Evolutionary conservation across 2,888 invertebrate genomes (phyloP), one percentile per base, ranked within the genome.

Genomic region (Chalcis sispes): DNA sequence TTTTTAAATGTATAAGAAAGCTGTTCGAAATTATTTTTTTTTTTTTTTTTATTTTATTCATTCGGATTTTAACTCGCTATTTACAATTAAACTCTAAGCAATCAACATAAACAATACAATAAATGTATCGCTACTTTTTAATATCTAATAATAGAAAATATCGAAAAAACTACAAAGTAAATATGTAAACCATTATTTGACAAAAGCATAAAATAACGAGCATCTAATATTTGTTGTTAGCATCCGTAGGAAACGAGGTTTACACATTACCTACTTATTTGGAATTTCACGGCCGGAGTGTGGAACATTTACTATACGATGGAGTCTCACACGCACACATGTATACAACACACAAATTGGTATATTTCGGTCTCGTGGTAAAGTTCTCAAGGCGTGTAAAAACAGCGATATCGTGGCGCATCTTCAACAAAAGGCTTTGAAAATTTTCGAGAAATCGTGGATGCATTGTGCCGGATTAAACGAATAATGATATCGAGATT

Each of bases 261-360:
- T 69, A 74, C 32, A 56, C 64, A 75, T 75, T 75, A 67, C 74
- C 74, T 70, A 75, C 74, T 75, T 75, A 75, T 75, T 70, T 64
- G 69, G 69, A 75, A 75, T 75, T 75, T 75, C 74, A 70, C 64
- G 36, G 62, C 52, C 59, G 58, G 25, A 2, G 23, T 65, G 64
- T 48, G 25, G 56, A 42, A 64, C 64, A 64, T 64, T 56, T 72
- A 56, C 72, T 36, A 36, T n/a, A 27, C 25, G 13, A n/a, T n/a
- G n/a, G n/a, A n/a, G 25, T 29, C 61, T 15, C 29, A 40, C 27
- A 18, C 3, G 27, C 52, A 50, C n/a, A 46, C 13, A 46, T 58
- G 7, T 61, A 23, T n/a, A 13, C 20, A 27, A 10, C 10, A 36
- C 4, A 36, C 5, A 36, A 7, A 36, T 42, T 42, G 15, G 13